These are phyloP conservation scores for Steinernema feltiae DNA, from an alignment of 1,140 invertebrate species.

Conservation along the genomic window DNA sequence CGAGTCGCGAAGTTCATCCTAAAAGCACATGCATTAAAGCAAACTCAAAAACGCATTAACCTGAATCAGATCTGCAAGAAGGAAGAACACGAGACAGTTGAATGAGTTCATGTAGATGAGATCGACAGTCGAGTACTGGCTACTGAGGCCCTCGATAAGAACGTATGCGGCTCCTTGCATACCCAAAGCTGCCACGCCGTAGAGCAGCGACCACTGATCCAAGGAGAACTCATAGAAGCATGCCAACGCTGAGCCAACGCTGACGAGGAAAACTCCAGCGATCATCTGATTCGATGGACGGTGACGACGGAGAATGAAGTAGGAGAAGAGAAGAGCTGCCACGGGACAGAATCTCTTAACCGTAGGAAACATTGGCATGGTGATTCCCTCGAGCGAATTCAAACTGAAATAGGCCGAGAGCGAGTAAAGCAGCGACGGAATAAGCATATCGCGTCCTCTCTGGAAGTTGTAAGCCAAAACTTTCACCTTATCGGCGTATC, in stretches of 20 bases:
- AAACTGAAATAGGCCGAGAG: slow-evolving; percentile 61
- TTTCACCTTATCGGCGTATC: slow-evolving; percentile 28
- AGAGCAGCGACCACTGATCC: slow-evolving; percentile 59
- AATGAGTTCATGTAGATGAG: slow-evolving; percentile 39
- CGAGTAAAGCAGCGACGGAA: slow-evolving; percentile 61
- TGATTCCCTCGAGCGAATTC: slow-evolving; percentile 62
- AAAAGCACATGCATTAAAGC: slow-evolving; percentile 40
- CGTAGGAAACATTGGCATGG: slow-evolving; percentile 64
- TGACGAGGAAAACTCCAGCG: slow-evolving; percentile 48
- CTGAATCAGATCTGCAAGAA: slow-evolving; percentile 36
- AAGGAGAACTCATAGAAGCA: slow-evolving; percentile 62
- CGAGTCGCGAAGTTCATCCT: slow-evolving; percentile 40
- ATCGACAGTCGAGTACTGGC: slow-evolving; percentile 26
- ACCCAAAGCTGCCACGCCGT: slow-evolving; percentile 61
- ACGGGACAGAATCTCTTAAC: slow-evolving; percentile 62
- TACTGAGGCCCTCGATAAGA: slow-evolving; percentile 58
- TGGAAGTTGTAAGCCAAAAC: slow-evolving; percentile 58
- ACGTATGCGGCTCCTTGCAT: slow-evolving; percentile 62
- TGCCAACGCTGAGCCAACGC: slow-evolving; percentile 61
- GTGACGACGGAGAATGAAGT: slow-evolving; percentile 59
- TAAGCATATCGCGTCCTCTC: slow-evolving; percentile 57
- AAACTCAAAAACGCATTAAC: no score
- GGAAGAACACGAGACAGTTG: slow-evolving; percentile 40
- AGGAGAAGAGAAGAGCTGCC: slow-evolving; percentile 60
- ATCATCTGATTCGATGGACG: slow-evolving; percentile 57